Base-by-base conservation (phyloP, 2,797 vertebrate species). In the Chaetodon trifasciatus region DNA sequence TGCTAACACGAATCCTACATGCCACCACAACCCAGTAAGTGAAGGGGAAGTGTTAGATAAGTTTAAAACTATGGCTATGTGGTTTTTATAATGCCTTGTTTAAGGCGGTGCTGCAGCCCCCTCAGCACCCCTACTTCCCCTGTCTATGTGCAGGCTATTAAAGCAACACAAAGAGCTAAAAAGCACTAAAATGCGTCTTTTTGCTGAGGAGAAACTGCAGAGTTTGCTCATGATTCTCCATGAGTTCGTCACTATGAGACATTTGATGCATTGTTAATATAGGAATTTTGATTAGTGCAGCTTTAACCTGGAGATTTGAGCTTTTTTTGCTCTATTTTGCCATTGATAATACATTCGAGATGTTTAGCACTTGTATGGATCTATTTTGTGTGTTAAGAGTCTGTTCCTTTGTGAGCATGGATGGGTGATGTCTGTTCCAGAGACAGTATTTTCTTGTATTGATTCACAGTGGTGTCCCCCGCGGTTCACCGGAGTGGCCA, bases 401-500 rank as follows among this genome's bases (percentile, higher is more conserved):
- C 46, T 69, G 46, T 28, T 84, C 50, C 21, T 40, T 5, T 63
- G 75, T 57, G 61, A 76, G 53, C 13, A 35, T 0, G 64, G 50
- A 19, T 9, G 69, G 66, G 35, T 53, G 63, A 61, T 42, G 58
- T 84, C 79, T 73, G 53, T 81, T 71, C 61, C 70, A 44, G 69
- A 78, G 79, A 82, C 73, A 66, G 76, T 80, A 69, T 89, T 85
- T 84, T 84, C 86, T 81, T 24, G 55, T 89, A 92, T 89, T 84
- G 91, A 93, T 92, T 91, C 82, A 71, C 74, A 42, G 76, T 23
- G 50, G 62, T 5, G 63, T 89, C 84, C 86, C 86, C 85, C 5
- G 64, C 5, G 44, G 83, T 89, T 89, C 70, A 74, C 67, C 70
- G 71, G 76, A 82, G 82, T 81, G 89, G 82, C 82, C 78, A 46